phyloP scores from a whole-genome alignment of 2,888 invertebrate genomes.

The Herminia tarsipennalis region DNA sequence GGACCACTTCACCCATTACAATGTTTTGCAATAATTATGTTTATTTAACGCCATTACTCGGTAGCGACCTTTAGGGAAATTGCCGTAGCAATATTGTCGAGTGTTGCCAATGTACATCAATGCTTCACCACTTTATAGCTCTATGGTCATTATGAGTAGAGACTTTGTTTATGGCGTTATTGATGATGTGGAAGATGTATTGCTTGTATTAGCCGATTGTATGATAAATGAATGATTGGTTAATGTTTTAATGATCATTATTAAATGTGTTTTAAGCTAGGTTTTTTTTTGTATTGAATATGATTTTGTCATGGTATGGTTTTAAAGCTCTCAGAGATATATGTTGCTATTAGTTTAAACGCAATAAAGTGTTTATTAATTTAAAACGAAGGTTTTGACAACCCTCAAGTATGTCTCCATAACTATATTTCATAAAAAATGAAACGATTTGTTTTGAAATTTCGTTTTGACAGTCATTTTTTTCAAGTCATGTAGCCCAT shows the following conservation, averaged over 20 bases:
- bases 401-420: no score
- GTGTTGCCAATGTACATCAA: conserved; percentile 12
- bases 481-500: no score
- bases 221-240: not conserved
- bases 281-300: no score
- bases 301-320: no score
- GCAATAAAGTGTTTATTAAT: no score
- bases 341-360: no score
- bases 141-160: conserved; percentile 1
- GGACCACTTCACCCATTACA: not conserved
- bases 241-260: not conserved
- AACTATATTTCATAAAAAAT: no score
- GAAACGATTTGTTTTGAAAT: no score
- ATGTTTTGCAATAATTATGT: conserved; percentile 64
- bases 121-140: conserved; percentile 1
- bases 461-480: no score
- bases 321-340: no score
- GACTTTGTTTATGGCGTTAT: conserved; percentile 11
- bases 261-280: no score
- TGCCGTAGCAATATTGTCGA: conserved; percentile 31
- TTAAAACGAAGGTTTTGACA: no score
- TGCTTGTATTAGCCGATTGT: conserved; percentile 8
- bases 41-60: conserved; percentile 53
- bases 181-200: conserved; percentile 10
- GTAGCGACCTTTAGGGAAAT: conserved; percentile 63